Percentiles rank a stretch among this genome's conserved stretches.
Evolutionary conservation across 2,797 vertebrate genomes (phyloP).

Genomic region (Manis javanica): DNA sequence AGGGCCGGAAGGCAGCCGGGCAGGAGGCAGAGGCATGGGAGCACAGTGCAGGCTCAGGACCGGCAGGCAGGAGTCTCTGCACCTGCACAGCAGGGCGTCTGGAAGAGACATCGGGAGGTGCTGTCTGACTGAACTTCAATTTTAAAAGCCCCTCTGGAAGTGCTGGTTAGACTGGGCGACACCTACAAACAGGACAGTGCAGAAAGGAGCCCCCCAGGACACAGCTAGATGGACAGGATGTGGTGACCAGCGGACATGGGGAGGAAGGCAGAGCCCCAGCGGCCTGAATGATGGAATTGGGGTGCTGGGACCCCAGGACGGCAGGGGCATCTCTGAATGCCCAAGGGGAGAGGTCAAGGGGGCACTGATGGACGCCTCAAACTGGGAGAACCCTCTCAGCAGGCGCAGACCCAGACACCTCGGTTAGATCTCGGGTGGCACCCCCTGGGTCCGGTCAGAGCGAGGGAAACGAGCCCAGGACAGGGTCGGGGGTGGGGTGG

Average conservation of each 20-base stretch:
- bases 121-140: neutral
- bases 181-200: neutral
- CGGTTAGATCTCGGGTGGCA: accelerated
- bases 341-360: neutral
- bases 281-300: too few species aligned
- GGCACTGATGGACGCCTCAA: too few species aligned
- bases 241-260: accelerated
- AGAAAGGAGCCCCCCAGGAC: too few species aligned
- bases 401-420: accelerated
- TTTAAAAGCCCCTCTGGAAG: neutral
- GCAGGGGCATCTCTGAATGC: neutral
- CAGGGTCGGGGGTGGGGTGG: neutral
- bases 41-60: too few species aligned
- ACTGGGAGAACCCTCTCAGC: too few species aligned
- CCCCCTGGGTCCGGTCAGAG: accelerated
- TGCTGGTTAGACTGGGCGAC: neutral
- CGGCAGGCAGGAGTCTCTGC: too few species aligned
- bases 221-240: too few species aligned
- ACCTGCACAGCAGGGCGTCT: accelerated
- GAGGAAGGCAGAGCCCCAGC: neutral
- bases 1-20: neutral
- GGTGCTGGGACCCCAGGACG: neutral
- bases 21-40: accelerated
- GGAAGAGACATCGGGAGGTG: neutral
- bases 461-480: neutral